A percentile compares a stretch with the other conserved stretches of the same genome.
Evolutionary conservation across 2,888 invertebrate species (phyloP).

Genomic region (Drosophila helvetica): DNA sequence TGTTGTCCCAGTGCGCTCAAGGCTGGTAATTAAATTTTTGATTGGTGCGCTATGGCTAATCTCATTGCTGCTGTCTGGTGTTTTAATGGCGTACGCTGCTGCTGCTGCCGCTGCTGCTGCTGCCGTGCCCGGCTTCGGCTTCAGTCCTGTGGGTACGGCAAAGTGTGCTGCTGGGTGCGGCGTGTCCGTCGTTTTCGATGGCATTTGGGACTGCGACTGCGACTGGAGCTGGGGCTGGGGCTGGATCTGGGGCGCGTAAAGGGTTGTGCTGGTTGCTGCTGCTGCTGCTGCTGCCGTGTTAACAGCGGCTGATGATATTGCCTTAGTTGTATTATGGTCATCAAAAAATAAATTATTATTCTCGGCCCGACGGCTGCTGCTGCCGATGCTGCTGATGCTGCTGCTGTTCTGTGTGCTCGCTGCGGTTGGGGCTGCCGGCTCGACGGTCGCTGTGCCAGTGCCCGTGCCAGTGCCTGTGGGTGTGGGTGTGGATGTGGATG

Average conservation of each 20-base stretch:
- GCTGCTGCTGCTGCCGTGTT: conserved; percentile 16
- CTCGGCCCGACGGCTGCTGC: conserved; percentile 28
- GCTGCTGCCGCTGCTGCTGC: conserved; percentile 18
- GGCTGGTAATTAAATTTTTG: conserved; percentile 33
- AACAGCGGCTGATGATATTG: conserved; percentile 48
- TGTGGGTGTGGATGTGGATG: background rate
- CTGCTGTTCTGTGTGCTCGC: conserved; percentile 17
- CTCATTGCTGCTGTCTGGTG: conserved; percentile 22
- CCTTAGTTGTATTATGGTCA: conserved; percentile 57
- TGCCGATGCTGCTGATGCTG: conserved; percentile 28
- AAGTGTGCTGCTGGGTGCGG: conserved; percentile 5
- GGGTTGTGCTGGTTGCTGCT: conserved; percentile 23
- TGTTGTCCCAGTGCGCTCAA: conserved; percentile 17
- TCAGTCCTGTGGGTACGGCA: conserved; percentile 8
- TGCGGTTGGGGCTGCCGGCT: conserved; percentile 35
- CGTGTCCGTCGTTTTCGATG: conserved; percentile 27
- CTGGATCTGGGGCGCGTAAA: conserved; percentile 3
- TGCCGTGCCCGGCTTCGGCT: conserved; percentile 16
- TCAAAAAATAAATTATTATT: conserved; percentile 59
- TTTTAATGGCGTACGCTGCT: conserved; percentile 4
- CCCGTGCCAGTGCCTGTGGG: conserved; percentile 13
- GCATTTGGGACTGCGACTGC: conserved; percentile 35
- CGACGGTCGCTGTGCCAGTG: conserved; percentile 38
- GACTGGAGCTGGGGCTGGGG: conserved; percentile 25
- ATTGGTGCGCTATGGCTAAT: conserved; percentile 49